A percentile compares a stretch with the other conserved stretches of the same genome.
Conservation (phyloP, 2,113 vertebrate genomes). For the Romanogobio albipinnatus region DNA sequence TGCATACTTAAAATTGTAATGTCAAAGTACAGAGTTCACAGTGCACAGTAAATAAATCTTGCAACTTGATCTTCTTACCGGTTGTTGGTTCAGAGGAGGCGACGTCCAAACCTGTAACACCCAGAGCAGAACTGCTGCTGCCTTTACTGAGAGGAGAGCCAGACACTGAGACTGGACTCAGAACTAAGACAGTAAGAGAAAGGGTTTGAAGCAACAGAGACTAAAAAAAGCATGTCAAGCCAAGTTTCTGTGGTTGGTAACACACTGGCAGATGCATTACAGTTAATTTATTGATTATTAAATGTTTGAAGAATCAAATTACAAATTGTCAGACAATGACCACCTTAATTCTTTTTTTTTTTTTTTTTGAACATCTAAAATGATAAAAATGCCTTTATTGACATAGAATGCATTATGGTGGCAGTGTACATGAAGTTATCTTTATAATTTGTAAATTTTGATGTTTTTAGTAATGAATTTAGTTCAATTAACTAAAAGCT, state of each 20-base stretch:
- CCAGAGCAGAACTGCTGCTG: constrained; percentile 76
- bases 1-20: background rate
- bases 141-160: constrained; percentile 83
- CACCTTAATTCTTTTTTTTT: too few species aligned
- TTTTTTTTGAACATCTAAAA: too few species aligned
- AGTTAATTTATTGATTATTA: too few species aligned
- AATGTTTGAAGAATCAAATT: too few species aligned
- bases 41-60: background rate
- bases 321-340: too few species aligned
- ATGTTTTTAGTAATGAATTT: too few species aligned
- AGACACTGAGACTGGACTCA: constrained; percentile 83
- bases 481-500: too few species aligned
- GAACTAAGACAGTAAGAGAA: constrained; percentile 58
- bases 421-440: too few species aligned
- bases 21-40: background rate
- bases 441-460: too few species aligned
- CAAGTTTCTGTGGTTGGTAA: background rate
- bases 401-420: too few species aligned
- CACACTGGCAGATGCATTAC: background rate
- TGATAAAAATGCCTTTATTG: too few species aligned
- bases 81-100: constrained; percentile 82
- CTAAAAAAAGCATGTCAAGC: background rate
- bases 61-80: constrained; percentile 72
- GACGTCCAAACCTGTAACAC: constrained; percentile 76
- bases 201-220: background rate